phyloP scores from a whole-genome alignment of 2,888 invertebrate species.

The Agrypnus murinus region DNA sequence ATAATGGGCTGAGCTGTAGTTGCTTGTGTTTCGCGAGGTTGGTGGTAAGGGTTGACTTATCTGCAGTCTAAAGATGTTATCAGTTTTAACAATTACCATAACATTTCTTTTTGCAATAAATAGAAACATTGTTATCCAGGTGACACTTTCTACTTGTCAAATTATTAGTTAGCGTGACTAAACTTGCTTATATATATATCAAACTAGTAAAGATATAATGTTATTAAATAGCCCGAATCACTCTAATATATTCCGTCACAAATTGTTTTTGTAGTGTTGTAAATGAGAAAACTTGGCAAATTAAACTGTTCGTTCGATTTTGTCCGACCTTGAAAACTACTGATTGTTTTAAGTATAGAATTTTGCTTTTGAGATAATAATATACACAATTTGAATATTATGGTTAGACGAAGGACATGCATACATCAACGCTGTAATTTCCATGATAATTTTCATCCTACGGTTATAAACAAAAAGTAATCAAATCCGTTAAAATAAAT shows the following conservation, averaged over 20 bases:
- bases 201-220: conserved; percentile 7
- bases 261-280: too few species aligned
- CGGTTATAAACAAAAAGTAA: too few species aligned
- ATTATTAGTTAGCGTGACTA: conserved; percentile 13
- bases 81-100: conserved; percentile 18
- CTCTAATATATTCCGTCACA: neutral
- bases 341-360: too few species aligned
- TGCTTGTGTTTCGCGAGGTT: conserved; percentile 14
- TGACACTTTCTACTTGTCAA: conserved; percentile 12
- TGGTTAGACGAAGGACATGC: too few species aligned
- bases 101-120: conserved; percentile 4
- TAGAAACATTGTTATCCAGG: conserved; percentile 14
- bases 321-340: too few species aligned
- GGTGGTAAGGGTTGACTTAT: conserved; percentile 10
- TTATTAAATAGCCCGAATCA: conserved; percentile 2
- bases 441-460: too few species aligned
- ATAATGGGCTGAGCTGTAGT: conserved; percentile 5
- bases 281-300: too few species aligned
- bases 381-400: too few species aligned
- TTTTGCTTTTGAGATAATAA: too few species aligned
- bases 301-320: too few species aligned
- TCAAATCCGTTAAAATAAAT: too few species aligned
- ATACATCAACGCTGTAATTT: too few species aligned
- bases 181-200: conserved; percentile 7
- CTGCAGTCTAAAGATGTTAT: conserved; percentile 15